A percentile compares a stretch with the other conserved stretches of the same genome.
Conservation (phyloP, 2,888 invertebrate species). For the Rugalucina vietnamica region DNA sequence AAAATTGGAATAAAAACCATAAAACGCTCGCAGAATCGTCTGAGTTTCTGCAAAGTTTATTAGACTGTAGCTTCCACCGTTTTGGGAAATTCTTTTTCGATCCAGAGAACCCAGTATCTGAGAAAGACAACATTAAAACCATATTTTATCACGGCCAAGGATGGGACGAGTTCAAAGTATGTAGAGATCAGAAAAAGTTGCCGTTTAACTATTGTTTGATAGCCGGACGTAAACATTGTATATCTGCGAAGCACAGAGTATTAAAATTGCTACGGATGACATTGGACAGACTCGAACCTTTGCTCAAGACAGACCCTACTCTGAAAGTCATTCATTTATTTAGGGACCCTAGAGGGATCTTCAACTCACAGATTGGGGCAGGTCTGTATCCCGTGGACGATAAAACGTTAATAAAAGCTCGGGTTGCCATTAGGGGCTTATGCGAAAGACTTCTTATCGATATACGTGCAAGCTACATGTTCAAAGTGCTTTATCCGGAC, state of each 20-base stretch:
- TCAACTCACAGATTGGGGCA: not conserved
- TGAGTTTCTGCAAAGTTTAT: not conserved
- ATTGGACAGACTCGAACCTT: not conserved
- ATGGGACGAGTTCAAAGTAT: not conserved
- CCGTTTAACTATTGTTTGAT: not conserved
- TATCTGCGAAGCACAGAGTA: not conserved
- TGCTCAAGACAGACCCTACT: not conserved
- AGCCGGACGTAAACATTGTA: not conserved
- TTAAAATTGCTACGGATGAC: not conserved
- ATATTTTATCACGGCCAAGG: not conserved
- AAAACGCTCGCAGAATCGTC: not conserved
- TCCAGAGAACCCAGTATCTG: not conserved
- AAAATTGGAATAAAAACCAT: not conserved
- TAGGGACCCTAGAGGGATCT: not conserved
- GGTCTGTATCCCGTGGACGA: not conserved
- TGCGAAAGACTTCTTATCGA: not conserved
- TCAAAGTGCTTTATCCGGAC: not conserved
- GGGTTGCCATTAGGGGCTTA: not conserved
- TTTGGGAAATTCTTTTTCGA: not conserved
- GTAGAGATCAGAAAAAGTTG: not conserved
- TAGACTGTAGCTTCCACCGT: not conserved
- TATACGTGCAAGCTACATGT: not conserved
- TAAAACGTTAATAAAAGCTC: not conserved
- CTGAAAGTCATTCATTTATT: not conserved
- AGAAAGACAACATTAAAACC: not conserved